Evolutionary conservation across 1,140 invertebrate genomes (phyloP), one percentile per base, ranked within the genome.

Genomic region (Steinernema khuongi): DNA sequence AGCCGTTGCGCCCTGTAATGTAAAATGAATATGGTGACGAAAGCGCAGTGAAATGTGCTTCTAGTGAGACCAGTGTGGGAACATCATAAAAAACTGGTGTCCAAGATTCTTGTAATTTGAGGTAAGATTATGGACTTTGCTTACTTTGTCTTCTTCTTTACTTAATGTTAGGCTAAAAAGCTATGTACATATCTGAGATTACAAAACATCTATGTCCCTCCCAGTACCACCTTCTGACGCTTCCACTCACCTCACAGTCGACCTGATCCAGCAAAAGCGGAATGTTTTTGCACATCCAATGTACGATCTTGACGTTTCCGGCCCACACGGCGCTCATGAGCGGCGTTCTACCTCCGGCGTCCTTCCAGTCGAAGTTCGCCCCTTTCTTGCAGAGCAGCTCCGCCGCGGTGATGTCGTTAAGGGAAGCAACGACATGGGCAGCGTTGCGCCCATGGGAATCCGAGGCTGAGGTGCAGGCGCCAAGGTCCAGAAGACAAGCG

Each of bases 291-390:
- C 74, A 67, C 19, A 77, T 31, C 29, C 71, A 77, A 30, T 43
- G 29, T 1, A 68, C 77, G 31, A 77, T 75, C 1, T 36, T 14
- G 29, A 70, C 67, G 44, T 70, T 43, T 31, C 73, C 30, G 1
- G 74, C 33, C 76, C 76, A 77, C 26, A 77, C 74, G 22, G 74
- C 76, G 18, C 73, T 77, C 74, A 77, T 74, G 60, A 77, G 29
- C 28, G 76, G 77, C 26, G 68, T 77, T 17, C 76, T 36, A 29
- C 76, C 76, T 1, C 74, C 76, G 26, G 70, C 66, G 44, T 77
- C 76, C 2, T 72, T 71, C 31, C 72, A 36, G 28, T 77, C 76
- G 31, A 77, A 77, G 18, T 44, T 68, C 2, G 68, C 69, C 43
- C 71, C 72, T 19, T 67, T 75, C 18, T 67, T 68, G n/a, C 30